Evolutionary conservation across 2,888 invertebrate genomes (phyloP), one percentile per base, ranked within the genome.

Genomic region (Lepidonotus clava): DNA sequence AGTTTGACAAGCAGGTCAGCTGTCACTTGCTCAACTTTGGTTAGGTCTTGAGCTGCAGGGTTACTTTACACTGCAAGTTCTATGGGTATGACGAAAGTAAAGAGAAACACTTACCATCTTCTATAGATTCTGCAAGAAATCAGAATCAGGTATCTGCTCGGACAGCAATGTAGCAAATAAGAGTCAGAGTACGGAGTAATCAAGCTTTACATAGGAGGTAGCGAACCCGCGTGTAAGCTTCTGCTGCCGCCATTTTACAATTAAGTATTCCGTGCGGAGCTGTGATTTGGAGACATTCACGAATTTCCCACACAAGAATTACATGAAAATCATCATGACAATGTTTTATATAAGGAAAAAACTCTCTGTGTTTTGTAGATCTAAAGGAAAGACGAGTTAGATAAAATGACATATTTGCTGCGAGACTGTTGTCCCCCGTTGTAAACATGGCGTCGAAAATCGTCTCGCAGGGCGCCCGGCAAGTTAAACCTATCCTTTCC

Each of bases 401-500:
- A n/a, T n/a, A n/a, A n/a, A n/a, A n/a, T n/a, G n/a, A n/a, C n/a
- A n/a, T n/a, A 14, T 21, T 51, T 51, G 51, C 51, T 51, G 51
- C 51, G 51, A 18, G 51, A 18, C 51, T 51, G 51, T 51, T 21
- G 14, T 51, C 32, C 76, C 40, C 11, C 61, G 1, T 24, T 11
- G 32, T 46, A 66, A 88, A 89, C 56, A 90, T 90, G 88, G 88
- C 91, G 83, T 88, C 90, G 41, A 89, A 90, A 83, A 89, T 90
- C 18, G 89, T 92, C 28, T 86, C 85, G 21, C 86, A 88, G 51
- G 91, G 92, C 6, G 77, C 92, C 28, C 92, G 92, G 86, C 96
- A 96, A 94, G 98, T 97, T 41, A 97, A 96, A 93, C 98, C 98
- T 41, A 95, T 99, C 91, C 95, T 98, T 89, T 98, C 98, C 0